Percentiles rank a stretch among this genome's conserved stretches.
Evolutionary conservation across 2,113 vertebrate species (phyloP).

Genomic region (Uria lomvia): DNA sequence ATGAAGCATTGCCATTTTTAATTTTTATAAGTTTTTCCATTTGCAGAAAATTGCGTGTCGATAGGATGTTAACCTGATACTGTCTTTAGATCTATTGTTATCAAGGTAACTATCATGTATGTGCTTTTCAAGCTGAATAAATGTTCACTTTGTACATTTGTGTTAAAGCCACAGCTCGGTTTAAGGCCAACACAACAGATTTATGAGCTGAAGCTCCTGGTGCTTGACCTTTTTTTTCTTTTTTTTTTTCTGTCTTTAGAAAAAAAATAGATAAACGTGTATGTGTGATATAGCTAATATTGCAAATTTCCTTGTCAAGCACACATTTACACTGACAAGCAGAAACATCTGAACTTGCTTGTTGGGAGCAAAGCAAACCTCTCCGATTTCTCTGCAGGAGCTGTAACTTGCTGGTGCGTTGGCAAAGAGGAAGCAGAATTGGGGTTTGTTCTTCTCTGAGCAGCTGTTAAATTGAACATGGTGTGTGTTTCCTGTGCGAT

Average conservation of each 20-base stretch:
- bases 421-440: not conserved
- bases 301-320: not conserved
- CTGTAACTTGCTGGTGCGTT: not conserved
- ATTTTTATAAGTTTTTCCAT: not conserved
- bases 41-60: not conserved
- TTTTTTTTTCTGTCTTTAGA: not conserved
- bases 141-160: not conserved
- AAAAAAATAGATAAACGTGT: not conserved
- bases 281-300: not conserved
- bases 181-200: not conserved
- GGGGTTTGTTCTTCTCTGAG: not conserved
- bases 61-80: not conserved
- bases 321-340: not conserved
- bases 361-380: not conserved
- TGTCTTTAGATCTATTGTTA: not conserved
- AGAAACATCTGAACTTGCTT: not conserved
- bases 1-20: conserved; percentile 27
- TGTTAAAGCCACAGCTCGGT: not conserved
- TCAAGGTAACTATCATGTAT: not conserved
- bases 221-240: conserved; percentile 4
- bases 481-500: not conserved
- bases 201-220: conserved; percentile 20
- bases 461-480: not conserved
- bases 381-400: not conserved
- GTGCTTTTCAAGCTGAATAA: not conserved